Evolutionary conservation across 2,113 vertebrate genomes (phyloP).

Genomic region (Harpagus bidentatus): DNA sequence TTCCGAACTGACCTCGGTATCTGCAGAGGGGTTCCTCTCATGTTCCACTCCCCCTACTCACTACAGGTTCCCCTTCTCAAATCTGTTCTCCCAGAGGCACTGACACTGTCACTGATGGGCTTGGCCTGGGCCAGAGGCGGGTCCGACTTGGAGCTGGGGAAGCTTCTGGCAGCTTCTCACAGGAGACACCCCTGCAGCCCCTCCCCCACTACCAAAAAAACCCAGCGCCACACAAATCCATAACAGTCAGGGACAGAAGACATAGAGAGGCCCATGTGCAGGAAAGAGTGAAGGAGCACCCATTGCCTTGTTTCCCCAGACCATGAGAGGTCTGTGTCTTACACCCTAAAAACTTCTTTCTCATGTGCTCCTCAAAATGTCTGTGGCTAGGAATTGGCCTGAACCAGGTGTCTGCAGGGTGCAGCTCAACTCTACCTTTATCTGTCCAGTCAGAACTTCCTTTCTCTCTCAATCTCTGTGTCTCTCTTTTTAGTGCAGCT

Average conservation of each 20-base stretch:
- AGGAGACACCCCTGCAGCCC: too few relatives aligned
- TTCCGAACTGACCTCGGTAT: too few relatives aligned
- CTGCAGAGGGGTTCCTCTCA: too few relatives aligned
- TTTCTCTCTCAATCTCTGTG: neutral
- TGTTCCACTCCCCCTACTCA: too few relatives aligned
- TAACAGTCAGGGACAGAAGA: neutral
- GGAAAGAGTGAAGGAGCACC: neutral
- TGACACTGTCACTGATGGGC: too few relatives aligned
- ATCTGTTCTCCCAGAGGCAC: too few relatives aligned
- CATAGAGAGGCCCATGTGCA: neutral
- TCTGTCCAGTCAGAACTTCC: neutral
- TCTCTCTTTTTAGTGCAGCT: neutral
- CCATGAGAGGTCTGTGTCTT: neutral
- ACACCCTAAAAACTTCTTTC: neutral
- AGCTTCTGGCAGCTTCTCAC: too few relatives aligned
- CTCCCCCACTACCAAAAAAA: too few relatives aligned
- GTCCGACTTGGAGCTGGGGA: too few relatives aligned
- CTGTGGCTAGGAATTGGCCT: neutral
- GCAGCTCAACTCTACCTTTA: neutral
- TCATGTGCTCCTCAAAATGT: neutral
- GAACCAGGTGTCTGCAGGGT: neutral
- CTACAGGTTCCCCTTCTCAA: too few relatives aligned
- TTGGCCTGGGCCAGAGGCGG: too few relatives aligned
- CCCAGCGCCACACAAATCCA: too few relatives aligned
- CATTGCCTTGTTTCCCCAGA: neutral